Evolutionary conservation across 1,140 invertebrate species (phyloP).

Genomic region (Drosophila obscura): DNA sequence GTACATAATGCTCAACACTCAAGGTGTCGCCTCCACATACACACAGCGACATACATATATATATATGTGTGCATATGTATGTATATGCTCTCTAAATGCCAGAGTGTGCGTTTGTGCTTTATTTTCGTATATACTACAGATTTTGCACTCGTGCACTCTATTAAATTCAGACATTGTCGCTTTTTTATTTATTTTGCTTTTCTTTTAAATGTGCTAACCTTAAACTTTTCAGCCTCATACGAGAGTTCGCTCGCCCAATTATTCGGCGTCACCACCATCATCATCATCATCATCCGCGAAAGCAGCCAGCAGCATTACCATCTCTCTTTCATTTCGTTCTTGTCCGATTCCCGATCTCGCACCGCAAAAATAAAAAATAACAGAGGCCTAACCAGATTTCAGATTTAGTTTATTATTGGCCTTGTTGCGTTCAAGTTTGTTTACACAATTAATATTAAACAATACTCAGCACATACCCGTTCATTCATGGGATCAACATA

Average conservation of each 20-base stretch:
- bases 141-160: conserved; percentile 73
- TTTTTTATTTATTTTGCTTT: conserved; percentile 26
- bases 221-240: conserved; percentile 54
- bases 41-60: conserved; percentile 27
- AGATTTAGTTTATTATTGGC: conserved; percentile 71
- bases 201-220: conserved; percentile 45
- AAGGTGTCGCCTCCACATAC: conserved; percentile 65
- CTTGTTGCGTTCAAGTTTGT: conserved; percentile 55
- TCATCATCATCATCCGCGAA: conserved; percentile 1
- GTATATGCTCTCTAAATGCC: conserved; percentile 4
- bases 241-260: conserved; percentile 35
- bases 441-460: conserved; percentile 52
- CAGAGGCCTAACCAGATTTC: conserved; percentile 20
- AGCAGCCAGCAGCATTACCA: neutral
- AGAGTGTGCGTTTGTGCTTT: conserved; percentile 48
- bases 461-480: conserved; percentile 20
- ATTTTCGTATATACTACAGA: conserved; percentile 65
- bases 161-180: conserved; percentile 55
- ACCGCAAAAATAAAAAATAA: conserved; percentile 8
- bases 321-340: conserved; percentile 13
- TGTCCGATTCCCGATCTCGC: conserved; percentile 11
- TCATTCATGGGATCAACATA: conserved; percentile 31
- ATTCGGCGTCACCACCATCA: conserved; percentile 20
- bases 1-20: conserved; percentile 62
- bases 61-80: conserved; percentile 8